Conservation (phyloP, 2,888 invertebrate species). For the Meiosimyza platycephala region DNA sequence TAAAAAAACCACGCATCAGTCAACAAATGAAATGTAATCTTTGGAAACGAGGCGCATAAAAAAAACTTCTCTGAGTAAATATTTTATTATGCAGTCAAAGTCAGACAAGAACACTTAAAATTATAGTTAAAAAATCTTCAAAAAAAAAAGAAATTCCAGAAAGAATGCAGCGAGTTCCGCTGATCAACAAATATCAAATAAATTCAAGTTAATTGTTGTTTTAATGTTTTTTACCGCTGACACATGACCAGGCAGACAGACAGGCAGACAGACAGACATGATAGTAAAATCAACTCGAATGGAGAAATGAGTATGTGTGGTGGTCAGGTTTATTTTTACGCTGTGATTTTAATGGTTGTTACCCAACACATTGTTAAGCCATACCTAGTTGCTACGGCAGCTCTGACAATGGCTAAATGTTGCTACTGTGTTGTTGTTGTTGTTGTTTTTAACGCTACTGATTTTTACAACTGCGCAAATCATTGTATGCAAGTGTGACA, state of each 20-base stretch:
- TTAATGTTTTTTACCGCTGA: constrained; percentile 22
- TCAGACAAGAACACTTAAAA: not conserved
- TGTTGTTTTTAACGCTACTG: not conserved
- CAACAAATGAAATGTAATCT: too few species aligned
- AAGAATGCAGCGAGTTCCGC: not conserved
- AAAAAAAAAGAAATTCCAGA: not conserved
- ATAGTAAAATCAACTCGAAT: too few species aligned
- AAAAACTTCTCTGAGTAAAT: too few species aligned
- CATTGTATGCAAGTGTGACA: constrained; percentile 18
- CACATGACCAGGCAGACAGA: constrained; percentile 24
- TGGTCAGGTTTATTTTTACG: too few species aligned
- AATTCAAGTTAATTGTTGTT: constrained; percentile 25
- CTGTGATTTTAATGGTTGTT: too few species aligned
- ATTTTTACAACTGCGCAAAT: constrained; percentile 2
- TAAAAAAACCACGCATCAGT: too few species aligned
- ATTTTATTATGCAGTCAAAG: not conserved
- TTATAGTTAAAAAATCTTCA: not conserved
- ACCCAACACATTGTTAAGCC: too few species aligned
- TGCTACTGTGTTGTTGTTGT: not conserved
- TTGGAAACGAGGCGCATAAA: too few species aligned
- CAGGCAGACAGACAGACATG: not conserved
- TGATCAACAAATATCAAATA: constrained; percentile 22
- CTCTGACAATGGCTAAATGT: too few species aligned
- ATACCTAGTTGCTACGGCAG: too few species aligned
- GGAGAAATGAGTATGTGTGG: too few species aligned